Base-by-base conservation (phyloP, 2,888 invertebrate species). In the Drosophila macrospina region DNA sequence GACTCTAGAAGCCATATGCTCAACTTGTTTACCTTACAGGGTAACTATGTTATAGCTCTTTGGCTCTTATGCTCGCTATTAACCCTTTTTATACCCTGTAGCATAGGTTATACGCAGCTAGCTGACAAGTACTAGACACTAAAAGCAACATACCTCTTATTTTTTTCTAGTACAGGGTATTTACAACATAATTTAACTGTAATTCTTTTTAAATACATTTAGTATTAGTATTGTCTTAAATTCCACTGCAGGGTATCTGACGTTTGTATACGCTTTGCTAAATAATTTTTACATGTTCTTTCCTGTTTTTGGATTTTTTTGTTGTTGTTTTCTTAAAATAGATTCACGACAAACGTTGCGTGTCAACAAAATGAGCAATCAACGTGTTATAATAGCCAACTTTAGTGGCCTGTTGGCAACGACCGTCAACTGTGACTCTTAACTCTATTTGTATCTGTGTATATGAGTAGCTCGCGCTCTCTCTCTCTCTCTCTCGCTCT, bases 341-440 rank as follows among this genome's bases (percentile, higher is more conserved):
- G 84, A 52, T 64, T 48, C 57, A 47, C 62, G 50, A 54, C 68
- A 75, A 75, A 51, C 60, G 75, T 80, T 84, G 85, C 79, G 79
- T 82, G 78, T 82, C 80, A 85, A 63, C 80, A 82, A 85, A 82
- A 82, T 82, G 82, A 83, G 73, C 83, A 80, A 85, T 80, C 80
- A 71, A 71, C 70, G 63, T 72, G 60, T 69, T 71, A 67, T 80
- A 80, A 80, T 74, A 65, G 72, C 72, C 72, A 75, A 69, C 68
- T 78, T 80, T 78, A 69, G 79, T 78, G 74, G 78, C 47, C 69
- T 20, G 36, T 26, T 56, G 54, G 55, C 54, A 63, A 62, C 68
- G 39, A 36, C 32, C 62, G 47, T 55, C 47, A 41, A 63, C 48
- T 48, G 55, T 54, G 62, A 52, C 61, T 61, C 24, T 20, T 3